A percentile compares a stretch with the other conserved stretches of the same genome.
Conservation (phyloP, 2,113 vertebrate species). For the Phycodurus eques region DNA sequence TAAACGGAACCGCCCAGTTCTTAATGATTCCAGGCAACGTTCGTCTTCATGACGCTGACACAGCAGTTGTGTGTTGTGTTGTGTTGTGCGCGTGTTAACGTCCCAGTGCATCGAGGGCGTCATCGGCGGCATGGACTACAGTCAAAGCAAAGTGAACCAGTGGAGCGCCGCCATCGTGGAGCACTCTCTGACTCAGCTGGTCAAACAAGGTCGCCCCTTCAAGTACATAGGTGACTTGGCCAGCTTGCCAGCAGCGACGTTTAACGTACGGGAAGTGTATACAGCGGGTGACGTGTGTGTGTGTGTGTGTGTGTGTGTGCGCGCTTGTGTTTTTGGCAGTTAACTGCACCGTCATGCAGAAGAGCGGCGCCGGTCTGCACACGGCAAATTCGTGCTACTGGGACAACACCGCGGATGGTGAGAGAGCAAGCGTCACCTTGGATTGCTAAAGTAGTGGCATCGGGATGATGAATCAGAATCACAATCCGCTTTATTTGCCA, state of each 20-base stretch:
- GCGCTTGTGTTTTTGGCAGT: conserved; percentile 75
- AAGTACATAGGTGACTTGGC: conserved; percentile 87
- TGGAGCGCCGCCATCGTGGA: conserved; percentile 95
- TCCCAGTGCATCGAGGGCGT: conserved; percentile 88
- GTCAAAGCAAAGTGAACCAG: conserved; percentile 90
- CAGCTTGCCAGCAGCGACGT: background rate
- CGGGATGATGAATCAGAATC: background rate
- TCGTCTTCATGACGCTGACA: background rate
- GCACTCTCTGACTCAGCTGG: conserved; percentile 86
- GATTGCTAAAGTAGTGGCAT: background rate
- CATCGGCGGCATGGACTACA: conserved; percentile 89
- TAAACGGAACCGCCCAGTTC: conserved; percentile 16
- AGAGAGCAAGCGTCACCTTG: conserved; percentile 25
- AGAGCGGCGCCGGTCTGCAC: conserved; percentile 92
- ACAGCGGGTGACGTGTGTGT: background rate
- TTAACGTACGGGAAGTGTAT: background rate
- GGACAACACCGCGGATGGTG: conserved; percentile 94
- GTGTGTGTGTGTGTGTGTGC: background rate
- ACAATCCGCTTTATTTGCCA: background rate
- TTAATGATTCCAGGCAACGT: background rate
- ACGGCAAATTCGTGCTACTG: conserved; percentile 96
- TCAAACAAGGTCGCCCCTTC: conserved; percentile 91
- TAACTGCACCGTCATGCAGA: conserved; percentile 94
- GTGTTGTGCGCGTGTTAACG: conserved; percentile 12
- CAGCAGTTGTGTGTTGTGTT: background rate